A percentile compares a stretch with the other conserved stretches of the same genome.
Conservation (phyloP, 2,113 vertebrate species). For the Halichoerus grypus region DNA sequence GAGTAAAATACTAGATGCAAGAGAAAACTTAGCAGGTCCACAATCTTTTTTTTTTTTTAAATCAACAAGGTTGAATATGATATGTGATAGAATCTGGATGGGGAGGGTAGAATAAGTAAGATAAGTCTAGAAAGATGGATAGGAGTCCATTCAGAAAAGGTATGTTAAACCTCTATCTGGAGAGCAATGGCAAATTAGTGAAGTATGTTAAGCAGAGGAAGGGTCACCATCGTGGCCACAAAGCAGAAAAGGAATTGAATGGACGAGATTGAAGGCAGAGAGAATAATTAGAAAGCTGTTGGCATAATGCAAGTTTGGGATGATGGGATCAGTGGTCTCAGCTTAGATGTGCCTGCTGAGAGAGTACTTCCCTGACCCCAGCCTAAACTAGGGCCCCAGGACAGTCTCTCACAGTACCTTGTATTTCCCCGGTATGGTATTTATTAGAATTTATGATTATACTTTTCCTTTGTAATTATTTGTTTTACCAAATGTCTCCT, state of each 20-base stretch:
- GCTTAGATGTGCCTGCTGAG: neutral
- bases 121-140: neutral
- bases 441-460: neutral
- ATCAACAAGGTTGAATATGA: neutral
- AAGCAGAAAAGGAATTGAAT: neutral
- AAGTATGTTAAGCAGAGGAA: neutral
- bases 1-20: neutral
- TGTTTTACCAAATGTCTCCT: neutral
- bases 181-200: neutral
- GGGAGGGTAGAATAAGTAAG: neutral
- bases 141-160: neutral
- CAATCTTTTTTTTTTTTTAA: neutral
- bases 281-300: neutral
- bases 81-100: neutral
- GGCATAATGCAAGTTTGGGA: neutral
- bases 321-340: neutral
- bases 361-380: neutral
- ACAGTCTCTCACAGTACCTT: neutral
- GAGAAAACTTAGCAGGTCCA: neutral
- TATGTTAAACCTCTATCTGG: neutral
- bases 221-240: neutral
- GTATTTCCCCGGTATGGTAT: neutral
- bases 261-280: neutral
- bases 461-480: neutral
- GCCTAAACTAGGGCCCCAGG: neutral